Percentiles rank a stretch among this genome's conserved stretches.
phyloP scores from a whole-genome alignment of 2,113 vertebrate genomes.

The Elephas maximus region DNA sequence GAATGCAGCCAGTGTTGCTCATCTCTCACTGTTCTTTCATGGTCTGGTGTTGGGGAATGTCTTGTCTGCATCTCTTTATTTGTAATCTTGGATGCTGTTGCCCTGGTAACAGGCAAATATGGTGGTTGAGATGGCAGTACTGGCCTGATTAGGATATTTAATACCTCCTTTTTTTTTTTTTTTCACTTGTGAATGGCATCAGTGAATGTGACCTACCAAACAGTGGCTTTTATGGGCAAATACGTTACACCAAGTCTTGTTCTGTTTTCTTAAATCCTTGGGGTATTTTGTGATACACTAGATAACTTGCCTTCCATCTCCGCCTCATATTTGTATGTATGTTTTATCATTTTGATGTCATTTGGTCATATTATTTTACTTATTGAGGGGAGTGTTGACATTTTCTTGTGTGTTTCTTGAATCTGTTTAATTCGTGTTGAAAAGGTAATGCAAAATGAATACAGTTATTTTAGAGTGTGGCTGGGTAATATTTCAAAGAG shows the following conservation, averaged over 20 bases:
- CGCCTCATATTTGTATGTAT: constrained; percentile 55
- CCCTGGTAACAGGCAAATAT: constrained; percentile 43
- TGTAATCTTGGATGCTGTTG: not conserved
- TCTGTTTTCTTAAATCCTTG: not conserved
- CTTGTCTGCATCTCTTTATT: not conserved
- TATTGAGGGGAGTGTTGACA: constrained; percentile 51
- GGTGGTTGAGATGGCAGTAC: constrained; percentile 55
- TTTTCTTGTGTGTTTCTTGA: constrained; percentile 60
- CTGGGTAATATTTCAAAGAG: not conserved
- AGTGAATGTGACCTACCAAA: not conserved
- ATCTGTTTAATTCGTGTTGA: constrained; percentile 44
- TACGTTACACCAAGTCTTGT: not conserved
- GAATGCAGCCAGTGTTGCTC: not conserved
- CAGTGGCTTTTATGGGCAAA: constrained; percentile 14
- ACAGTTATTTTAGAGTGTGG: not conserved
- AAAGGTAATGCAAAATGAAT: not conserved
- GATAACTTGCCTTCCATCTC: constrained; percentile 58
- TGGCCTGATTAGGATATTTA: not conserved
- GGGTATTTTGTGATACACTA: not conserved
- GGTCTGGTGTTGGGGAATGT: not conserved
- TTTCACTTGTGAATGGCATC: not conserved
- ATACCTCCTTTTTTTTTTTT: not conserved
- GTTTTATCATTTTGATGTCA: constrained; percentile 45
- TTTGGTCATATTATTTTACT: constrained; percentile 50
- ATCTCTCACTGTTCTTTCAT: not conserved